Evolutionary conservation across 2,113 vertebrate species (phyloP), one percentile per base, ranked within the genome.

Genomic region (Carassius gibelio): DNA sequence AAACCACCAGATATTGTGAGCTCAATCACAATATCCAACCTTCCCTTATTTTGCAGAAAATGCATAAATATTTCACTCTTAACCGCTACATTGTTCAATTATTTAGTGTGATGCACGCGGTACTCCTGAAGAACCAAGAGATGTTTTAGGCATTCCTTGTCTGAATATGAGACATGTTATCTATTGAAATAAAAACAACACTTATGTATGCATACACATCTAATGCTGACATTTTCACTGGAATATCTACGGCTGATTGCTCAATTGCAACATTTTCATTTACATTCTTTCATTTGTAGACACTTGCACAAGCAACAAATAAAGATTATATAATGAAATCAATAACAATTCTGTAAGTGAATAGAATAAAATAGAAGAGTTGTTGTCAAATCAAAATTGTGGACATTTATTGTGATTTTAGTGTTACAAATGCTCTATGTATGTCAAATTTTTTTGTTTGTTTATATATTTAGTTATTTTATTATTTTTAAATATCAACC

Each of bases 21-120:
- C 26, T 26, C 26, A 26, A 26, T 26, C 26, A 26, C 26, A 26
- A 26, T 26, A 26, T 26, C 26, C 26, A 26, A 26, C 26, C 26
- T 1, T 26, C 26, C 26, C 26, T 26, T 26, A 26, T 26, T 26
- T 26, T 26, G 26, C 75, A 42, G 36, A 19, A 48, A 81, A 66
- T 26, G 21, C 78, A 81, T 81, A 66, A 81, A 81, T 81, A 81
- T 66, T 81, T 81, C 11, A 81, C n/a, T 81, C 36, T 64, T 48
- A 81, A 66, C 78, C 45, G 38, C n/a, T 38, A 66, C n/a, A 17
- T 81, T 66, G 78, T 62, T 81, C 6, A 66, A 81, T 81, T 66
- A 81, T 81, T 66, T n/a, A 81, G 23, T 66, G 45, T 48, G 78
- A 66, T 66, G n/a, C n/a, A 66, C 3, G 4, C 42, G 1, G 36